phyloP scores from a whole-genome alignment of 2,797 vertebrate species.

The Clarias platycephalus region DNA sequence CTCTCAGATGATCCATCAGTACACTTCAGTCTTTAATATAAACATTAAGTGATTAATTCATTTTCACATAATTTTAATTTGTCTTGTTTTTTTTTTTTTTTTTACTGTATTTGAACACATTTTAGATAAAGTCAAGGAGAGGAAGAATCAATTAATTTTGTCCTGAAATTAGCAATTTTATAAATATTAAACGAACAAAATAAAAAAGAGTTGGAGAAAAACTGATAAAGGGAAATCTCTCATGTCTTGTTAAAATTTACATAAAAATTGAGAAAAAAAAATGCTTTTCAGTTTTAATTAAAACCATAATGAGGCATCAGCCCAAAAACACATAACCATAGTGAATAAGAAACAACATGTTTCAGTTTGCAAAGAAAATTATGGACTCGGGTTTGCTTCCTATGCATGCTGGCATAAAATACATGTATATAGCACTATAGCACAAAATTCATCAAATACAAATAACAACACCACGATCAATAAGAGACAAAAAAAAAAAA shows the following conservation, averaged over 20 bases:
- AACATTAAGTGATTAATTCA: neutral
- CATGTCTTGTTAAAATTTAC: neutral
- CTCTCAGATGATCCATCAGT: conserved; percentile 65
- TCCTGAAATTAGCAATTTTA: conserved; percentile 48
- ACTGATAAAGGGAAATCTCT: neutral
- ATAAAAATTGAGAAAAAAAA: neutral
- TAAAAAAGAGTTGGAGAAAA: conserved; percentile 4
- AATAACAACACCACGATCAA: conserved; percentile 16
- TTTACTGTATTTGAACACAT: neutral
- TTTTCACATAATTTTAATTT: neutral
- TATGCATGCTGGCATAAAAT: conserved; percentile 22
- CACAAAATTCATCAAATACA: conserved; percentile 20
- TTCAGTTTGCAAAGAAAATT: conserved; percentile 29
- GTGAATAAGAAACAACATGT: conserved; percentile 49
- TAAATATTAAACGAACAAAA: conserved; percentile 35
- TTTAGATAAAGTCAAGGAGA: conserved; percentile 71
- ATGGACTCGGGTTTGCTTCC: conserved; percentile 14
- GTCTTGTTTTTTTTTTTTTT: neutral
- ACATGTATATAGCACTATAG: conserved; percentile 1
- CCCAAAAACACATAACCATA: conserved; percentile 62
- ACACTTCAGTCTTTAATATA: conserved; percentile 68
- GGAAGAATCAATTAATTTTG: conserved; percentile 68
- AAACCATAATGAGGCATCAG: conserved; percentile 68
- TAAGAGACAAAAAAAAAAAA: neutral
- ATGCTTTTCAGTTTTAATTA: conserved; percentile 67